Percentiles rank a stretch among this genome's conserved stretches.
Conservation (phyloP, 1,140 invertebrate genomes). For the Orchesella cincta region DNA sequence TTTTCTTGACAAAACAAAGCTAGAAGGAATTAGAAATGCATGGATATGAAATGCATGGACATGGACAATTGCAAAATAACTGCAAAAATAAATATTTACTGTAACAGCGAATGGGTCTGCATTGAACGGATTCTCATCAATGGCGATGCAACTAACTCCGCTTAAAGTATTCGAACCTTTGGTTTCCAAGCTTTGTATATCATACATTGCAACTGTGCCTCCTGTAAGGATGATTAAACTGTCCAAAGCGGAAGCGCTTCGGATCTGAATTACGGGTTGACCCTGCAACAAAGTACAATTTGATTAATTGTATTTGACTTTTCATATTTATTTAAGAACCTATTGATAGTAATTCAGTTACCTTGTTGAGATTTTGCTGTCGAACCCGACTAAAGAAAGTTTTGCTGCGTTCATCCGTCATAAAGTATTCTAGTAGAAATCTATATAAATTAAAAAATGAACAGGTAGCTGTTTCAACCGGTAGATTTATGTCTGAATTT, state of each 20-base stretch:
- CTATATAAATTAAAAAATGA: too few relatives aligned
- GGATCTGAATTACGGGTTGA: conserved; percentile 41
- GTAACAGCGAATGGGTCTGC: conserved; percentile 46
- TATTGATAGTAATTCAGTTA: not conserved
- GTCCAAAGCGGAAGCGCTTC: conserved; percentile 47
- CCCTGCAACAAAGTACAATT: conserved; percentile 25
- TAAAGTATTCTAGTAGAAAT: conserved; percentile 47
- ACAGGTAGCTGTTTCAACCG: too few relatives aligned
- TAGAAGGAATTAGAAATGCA: too few relatives aligned
- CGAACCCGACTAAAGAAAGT: conserved; percentile 40
- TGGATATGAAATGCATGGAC: too few relatives aligned
- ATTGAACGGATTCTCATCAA: conserved; percentile 48
- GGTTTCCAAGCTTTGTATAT: conserved; percentile 45
- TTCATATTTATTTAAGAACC: too few relatives aligned
- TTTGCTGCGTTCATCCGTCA: conserved; percentile 41
- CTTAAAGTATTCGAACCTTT: conserved; percentile 41
- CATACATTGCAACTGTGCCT: conserved; percentile 41
- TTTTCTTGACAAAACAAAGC: conserved; percentile 45
- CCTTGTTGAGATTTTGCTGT: conserved; percentile 35
- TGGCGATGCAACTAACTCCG: conserved; percentile 38
- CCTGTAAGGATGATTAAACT: conserved; percentile 46
- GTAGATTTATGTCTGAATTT: too few relatives aligned
- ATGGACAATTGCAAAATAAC: too few relatives aligned
- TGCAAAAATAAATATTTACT: too few relatives aligned
- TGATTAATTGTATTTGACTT: not conserved